A percentile compares a stretch with the other conserved stretches of the same genome.
Conservation (phyloP, 2,888 invertebrate genomes). For the Spodoptera littoralis region DNA sequence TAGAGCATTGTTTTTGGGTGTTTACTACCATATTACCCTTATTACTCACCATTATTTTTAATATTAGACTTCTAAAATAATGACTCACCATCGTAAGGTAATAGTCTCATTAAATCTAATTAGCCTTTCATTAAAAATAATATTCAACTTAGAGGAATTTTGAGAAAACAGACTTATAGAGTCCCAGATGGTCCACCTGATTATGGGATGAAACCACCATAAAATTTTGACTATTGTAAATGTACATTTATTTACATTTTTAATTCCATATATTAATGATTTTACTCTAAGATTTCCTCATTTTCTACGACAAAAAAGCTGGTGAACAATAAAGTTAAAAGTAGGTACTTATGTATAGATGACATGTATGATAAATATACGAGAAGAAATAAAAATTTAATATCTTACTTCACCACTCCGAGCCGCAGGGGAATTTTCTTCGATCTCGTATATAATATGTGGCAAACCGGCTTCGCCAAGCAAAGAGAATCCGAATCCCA, state of each 20-base stretch:
- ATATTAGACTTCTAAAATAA: conserved; percentile 1
- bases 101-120: conserved; percentile 1
- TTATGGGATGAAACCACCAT: background rate
- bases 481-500: conserved; percentile 97
- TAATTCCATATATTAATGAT: background rate
- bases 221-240: background rate
- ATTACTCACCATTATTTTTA: conserved; percentile 23
- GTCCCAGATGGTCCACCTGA: too few species aligned
- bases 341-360: conserved; percentile 53
- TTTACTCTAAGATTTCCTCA: conserved; percentile 9
- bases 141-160: background rate
- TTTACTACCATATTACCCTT: conserved; percentile 14
- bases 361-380: conserved; percentile 4
- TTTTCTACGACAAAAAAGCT: conserved; percentile 24
- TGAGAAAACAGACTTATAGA: too few species aligned
- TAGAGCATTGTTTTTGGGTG: conserved; percentile 21
- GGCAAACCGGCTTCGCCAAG: conserved; percentile 97
- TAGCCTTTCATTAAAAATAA: conserved; percentile 1
- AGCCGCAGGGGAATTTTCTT: conserved; percentile 97
- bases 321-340: conserved; percentile 41
- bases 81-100: background rate
- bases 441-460: conserved; percentile 97
- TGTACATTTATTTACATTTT: too few species aligned
- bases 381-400: conserved; percentile 30
- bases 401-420: conserved; percentile 95